Conservation (phyloP, 2,888 invertebrate species). For the Agriopis leucophaearia region DNA sequence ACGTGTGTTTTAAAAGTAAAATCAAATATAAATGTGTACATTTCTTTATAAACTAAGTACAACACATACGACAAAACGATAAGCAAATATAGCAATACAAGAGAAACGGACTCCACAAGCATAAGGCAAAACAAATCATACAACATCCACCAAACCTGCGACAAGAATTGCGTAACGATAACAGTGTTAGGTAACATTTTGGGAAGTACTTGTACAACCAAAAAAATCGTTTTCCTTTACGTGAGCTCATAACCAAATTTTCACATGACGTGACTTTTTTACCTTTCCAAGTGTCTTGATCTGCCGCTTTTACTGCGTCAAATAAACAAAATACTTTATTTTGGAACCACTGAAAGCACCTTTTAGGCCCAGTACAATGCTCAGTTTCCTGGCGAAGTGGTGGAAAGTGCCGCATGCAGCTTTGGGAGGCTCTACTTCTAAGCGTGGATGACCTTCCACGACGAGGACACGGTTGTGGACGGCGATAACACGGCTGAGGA, state of each 20-base stretch:
- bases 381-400: background rate
- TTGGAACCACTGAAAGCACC: background rate
- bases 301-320: background rate
- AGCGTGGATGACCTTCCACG: background rate
- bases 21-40: background rate
- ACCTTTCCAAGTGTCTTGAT: background rate
- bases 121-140: background rate
- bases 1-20: background rate
- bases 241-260: background rate
- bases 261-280: background rate
- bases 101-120: constrained; percentile 7
- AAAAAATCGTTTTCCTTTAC: background rate
- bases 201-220: constrained; percentile 5
- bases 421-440: background rate
- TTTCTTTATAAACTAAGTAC: background rate
- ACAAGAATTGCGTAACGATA: background rate
- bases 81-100: constrained; percentile 6
- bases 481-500: background rate
- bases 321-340: background rate
- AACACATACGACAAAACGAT: constrained; percentile 2
- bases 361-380: background rate
- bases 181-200: background rate
- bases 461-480: background rate
- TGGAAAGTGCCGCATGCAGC: background rate
- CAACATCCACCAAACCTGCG: background rate